Percentiles rank a stretch among this genome's conserved stretches.
phyloP scores from a whole-genome alignment of 2,113 vertebrate genomes.

The Naja naja region DNA sequence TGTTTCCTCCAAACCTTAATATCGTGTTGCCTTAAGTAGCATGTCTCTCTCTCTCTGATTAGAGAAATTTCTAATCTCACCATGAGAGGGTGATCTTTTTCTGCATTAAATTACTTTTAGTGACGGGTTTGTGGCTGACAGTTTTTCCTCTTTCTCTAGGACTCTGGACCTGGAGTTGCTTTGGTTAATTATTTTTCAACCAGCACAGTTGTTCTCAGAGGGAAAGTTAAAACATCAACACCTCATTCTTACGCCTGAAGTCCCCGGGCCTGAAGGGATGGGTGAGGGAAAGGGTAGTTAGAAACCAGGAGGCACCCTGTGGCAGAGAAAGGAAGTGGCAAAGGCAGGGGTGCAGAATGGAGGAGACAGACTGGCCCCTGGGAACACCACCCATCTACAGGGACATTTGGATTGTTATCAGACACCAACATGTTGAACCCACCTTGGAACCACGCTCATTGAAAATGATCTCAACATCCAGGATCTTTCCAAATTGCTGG shows the following conservation, averaged over 20 bases:
- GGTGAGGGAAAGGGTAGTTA: background rate
- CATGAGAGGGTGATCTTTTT: conserved; percentile 17
- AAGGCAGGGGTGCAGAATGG: conserved; percentile 56
- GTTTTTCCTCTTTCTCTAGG: background rate
- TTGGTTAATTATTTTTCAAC: background rate
- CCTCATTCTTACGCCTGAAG: background rate
- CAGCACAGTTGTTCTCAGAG: background rate
- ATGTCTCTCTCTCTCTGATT: background rate
- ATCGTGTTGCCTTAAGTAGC: background rate
- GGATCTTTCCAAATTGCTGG: conserved; percentile 97
- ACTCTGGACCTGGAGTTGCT: background rate
- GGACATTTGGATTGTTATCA: background rate
- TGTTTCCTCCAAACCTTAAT: background rate
- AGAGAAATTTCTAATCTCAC: conserved; percentile 17
- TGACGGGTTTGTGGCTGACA: background rate
- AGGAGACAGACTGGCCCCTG: background rate
- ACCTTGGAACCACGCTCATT: conserved; percentile 98
- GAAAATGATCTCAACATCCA: conserved; percentile 98
- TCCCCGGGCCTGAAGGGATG: background rate
- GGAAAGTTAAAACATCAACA: background rate
- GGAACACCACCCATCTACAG: rapidly evolving
- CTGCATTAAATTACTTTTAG: conserved; percentile 11
- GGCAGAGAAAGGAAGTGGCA: background rate
- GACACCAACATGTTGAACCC: conserved; percentile 65
- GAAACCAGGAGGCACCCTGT: background rate